Evolutionary conservation across 1,140 invertebrate genomes (phyloP).

Genomic region (Drosophila albomicans): DNA sequence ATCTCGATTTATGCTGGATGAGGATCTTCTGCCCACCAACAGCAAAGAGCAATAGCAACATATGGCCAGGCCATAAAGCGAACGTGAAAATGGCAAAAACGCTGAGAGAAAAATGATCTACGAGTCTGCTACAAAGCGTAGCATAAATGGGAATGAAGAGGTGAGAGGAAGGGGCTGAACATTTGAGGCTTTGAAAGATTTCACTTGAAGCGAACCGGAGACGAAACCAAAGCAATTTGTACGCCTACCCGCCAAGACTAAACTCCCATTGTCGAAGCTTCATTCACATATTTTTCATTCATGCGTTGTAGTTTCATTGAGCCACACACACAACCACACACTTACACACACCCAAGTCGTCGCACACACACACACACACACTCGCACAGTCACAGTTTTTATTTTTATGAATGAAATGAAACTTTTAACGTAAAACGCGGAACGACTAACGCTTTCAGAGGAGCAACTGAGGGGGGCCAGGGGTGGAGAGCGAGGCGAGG

Average conservation of each 20-base stretch:
- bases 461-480: neutral
- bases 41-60: neutral
- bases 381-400: constrained; percentile 14
- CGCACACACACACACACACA: constrained; percentile 13
- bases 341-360: constrained; percentile 19
- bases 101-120: constrained; percentile 38
- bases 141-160: neutral
- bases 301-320: constrained; percentile 77
- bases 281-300: constrained; percentile 77
- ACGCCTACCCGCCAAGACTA: constrained; percentile 64
- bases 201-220: constrained; percentile 57
- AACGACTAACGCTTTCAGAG: constrained; percentile 21
- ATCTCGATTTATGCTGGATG: neutral
- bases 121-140: constrained; percentile 1
- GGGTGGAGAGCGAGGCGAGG: neutral
- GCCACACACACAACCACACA: constrained; percentile 36
- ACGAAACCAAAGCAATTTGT: constrained; percentile 68
- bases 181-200: constrained; percentile 51
- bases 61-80: constrained; percentile 3
- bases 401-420: constrained; percentile 81
- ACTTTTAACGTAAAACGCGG: constrained; percentile 76
- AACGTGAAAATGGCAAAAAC: neutral
- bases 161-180: constrained; percentile 10
- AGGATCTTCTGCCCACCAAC: constrained; percentile 22
- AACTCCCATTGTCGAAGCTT: constrained; percentile 39